phyloP scores from a whole-genome alignment of 2,797 vertebrate species.

The Cirrhinus mrigala region DNA sequence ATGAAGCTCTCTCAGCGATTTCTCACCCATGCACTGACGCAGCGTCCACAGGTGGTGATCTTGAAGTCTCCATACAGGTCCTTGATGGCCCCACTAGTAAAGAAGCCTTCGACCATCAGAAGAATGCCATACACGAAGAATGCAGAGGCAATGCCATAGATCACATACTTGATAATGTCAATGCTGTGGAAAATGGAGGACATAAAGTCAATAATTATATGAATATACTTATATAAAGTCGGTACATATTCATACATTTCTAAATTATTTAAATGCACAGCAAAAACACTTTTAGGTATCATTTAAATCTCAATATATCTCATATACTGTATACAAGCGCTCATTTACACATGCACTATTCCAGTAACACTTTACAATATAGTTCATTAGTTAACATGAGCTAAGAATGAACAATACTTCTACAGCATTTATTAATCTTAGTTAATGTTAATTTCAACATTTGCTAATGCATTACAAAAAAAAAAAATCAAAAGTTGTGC shows the following conservation, averaged over 20 bases:
- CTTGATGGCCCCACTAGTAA: constrained; percentile 98
- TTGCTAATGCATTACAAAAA: too few species aligned
- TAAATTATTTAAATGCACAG: background rate
- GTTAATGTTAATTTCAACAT: too few species aligned
- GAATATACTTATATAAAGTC: background rate
- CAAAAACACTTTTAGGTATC: background rate
- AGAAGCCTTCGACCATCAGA: constrained; percentile 99
- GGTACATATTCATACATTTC: background rate
- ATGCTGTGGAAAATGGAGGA: constrained; percentile 80
- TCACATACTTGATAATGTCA: constrained; percentile 98
- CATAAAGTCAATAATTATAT: background rate
- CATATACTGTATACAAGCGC: too few species aligned
- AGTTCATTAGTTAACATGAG: too few species aligned
- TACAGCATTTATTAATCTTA: too few species aligned
- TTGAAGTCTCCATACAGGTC: constrained; percentile 99
- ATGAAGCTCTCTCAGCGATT: background rate
- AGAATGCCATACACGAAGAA: constrained; percentile 99
- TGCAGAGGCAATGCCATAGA: constrained; percentile 96
- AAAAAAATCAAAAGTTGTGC: too few species aligned
- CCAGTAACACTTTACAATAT: too few species aligned
- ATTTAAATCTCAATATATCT: too few species aligned
- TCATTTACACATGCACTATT: too few species aligned
- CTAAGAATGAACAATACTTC: too few species aligned
- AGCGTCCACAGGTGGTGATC: constrained; percentile 97
- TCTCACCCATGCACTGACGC: constrained; percentile 96